Conservation (phyloP, 2,797 vertebrate genomes). For the Centroberyx gerrardi region DNA sequence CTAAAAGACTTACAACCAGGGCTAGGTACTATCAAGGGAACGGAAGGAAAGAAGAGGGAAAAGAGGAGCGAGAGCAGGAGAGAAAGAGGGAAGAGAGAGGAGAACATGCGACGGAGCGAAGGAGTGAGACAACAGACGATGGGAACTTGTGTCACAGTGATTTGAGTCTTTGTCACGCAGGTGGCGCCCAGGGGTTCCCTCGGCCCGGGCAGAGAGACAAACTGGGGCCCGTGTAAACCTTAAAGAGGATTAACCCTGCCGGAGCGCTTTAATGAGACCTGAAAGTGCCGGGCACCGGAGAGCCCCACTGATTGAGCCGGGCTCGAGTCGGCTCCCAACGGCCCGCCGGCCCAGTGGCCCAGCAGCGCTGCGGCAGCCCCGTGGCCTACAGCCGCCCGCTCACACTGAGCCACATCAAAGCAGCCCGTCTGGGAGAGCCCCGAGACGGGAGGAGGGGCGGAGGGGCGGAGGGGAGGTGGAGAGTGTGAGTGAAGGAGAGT, state of each 20-base stretch:
- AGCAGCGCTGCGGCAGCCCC: slow-evolving; percentile 63
- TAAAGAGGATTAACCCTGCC: slow-evolving; percentile 95
- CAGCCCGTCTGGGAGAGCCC: slow-evolving; percentile 87
- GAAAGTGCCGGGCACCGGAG: slow-evolving; percentile 86
- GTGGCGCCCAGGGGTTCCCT: slow-evolving; percentile 85
- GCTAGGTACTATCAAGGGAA: slow-evolving; percentile 79
- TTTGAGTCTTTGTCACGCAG: slow-evolving; percentile 85
- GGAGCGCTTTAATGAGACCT: slow-evolving; percentile 93
- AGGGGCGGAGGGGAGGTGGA: slow-evolving; percentile 45
- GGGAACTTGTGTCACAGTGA: slow-evolving; percentile 80
- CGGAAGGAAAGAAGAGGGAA: slow-evolving; percentile 48
- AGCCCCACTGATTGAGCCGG: slow-evolving; percentile 79
- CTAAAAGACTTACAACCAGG: slow-evolving; percentile 78
- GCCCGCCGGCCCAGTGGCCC: slow-evolving; percentile 72
- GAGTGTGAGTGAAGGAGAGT: slow-evolving; percentile 44
- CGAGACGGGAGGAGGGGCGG: slow-evolving; percentile 48
- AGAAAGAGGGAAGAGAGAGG: slow-evolving; percentile 49
- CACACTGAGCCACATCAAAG: slow-evolving; percentile 96
- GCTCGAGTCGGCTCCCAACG: slow-evolving; percentile 75
- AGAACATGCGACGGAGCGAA: slow-evolving; percentile 42
- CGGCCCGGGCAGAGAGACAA: slow-evolving; percentile 88
- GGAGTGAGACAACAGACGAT: slow-evolving; percentile 57
- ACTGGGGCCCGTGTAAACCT: slow-evolving; percentile 90
- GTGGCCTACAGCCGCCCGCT: slow-evolving; percentile 86
- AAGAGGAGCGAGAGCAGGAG: slow-evolving; percentile 26